phyloP scores from a whole-genome alignment of 2,888 invertebrate species.

The Drosophila macrospina region DNA sequence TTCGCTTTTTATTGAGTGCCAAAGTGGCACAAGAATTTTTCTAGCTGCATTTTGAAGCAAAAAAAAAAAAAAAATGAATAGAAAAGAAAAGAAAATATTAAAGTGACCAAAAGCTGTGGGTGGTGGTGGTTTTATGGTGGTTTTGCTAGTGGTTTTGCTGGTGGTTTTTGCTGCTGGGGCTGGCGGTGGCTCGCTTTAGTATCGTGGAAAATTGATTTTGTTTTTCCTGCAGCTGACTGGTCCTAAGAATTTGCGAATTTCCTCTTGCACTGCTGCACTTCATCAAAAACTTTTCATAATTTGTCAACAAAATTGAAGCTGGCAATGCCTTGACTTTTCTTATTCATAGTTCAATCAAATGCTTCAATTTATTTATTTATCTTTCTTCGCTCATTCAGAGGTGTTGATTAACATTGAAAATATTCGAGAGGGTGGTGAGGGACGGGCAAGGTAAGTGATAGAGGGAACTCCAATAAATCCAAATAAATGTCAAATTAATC shows the following conservation, averaged over 20 bases:
- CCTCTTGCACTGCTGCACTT: slow-evolving; percentile 34
- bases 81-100: slow-evolving; percentile 45
- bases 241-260: slow-evolving; percentile 62
- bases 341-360: slow-evolving; percentile 12
- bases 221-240: slow-evolving; percentile 53
- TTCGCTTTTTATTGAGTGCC: slow-evolving; percentile 71
- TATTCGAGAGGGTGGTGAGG: too few species aligned
- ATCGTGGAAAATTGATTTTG: slow-evolving; percentile 67
- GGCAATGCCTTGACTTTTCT: slow-evolving; percentile 8
- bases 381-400: neutral
- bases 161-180: neutral
- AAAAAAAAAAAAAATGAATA: slow-evolving; percentile 27
- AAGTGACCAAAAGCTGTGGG: slow-evolving; percentile 68
- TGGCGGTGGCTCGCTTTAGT: slow-evolving; percentile 22
- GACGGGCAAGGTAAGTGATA: neutral
- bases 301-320: slow-evolving; percentile 28
- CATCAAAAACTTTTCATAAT: slow-evolving; percentile 55
- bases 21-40: slow-evolving; percentile 62
- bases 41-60: slow-evolving; percentile 35
- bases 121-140: slow-evolving; percentile 3
- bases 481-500: too few species aligned
- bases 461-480: neutral
- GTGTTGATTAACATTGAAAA: neutral
- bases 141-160: too few species aligned
- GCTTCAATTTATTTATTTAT: slow-evolving; percentile 10